phyloP scores from a whole-genome alignment of 2,888 invertebrate genomes.

The Drosophila rubida region DNA sequence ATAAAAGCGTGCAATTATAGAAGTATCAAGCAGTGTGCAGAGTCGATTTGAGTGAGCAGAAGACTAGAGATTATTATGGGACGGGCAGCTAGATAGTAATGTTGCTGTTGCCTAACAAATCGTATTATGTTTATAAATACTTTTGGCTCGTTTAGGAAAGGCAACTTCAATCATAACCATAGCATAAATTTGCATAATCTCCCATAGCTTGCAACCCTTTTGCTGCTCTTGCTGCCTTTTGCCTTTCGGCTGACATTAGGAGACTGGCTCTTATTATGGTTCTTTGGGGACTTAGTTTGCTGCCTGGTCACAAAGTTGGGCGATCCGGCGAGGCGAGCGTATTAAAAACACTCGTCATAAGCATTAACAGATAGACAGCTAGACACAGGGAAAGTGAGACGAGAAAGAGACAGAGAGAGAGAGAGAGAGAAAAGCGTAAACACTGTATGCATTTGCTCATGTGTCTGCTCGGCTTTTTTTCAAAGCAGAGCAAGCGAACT shows the following conservation, averaged over 20 bases:
- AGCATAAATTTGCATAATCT: background rate
- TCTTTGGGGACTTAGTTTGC: slow-evolving; percentile 5
- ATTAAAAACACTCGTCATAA: slow-evolving; percentile 35
- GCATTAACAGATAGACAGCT: slow-evolving; percentile 24
- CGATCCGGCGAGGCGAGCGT: slow-evolving; percentile 32
- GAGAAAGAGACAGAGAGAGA: background rate
- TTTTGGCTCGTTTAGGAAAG: background rate
- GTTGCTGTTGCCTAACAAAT: background rate
- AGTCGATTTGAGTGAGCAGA: too few species aligned
- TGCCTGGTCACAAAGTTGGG: slow-evolving; percentile 10
- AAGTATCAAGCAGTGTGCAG: too few species aligned
- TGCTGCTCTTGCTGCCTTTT: background rate
- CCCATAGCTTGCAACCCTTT: background rate
- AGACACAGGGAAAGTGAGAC: background rate
- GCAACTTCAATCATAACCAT: background rate
- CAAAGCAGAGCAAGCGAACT: slow-evolving; percentile 6
- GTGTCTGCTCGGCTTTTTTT: slow-evolving; percentile 28
- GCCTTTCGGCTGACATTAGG: background rate
- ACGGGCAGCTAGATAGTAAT: background rate
- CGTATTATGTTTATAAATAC: background rate
- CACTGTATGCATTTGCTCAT: slow-evolving; percentile 23
- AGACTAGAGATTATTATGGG: too few species aligned
- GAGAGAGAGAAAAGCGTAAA: slow-evolving; percentile 5
- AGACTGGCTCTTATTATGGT: slow-evolving; percentile 5
- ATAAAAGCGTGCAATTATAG: too few species aligned